These are phyloP conservation scores for Phataginus tricuspis DNA, from an alignment of 2,797 vertebrate species.

Conservation along the genomic window DNA sequence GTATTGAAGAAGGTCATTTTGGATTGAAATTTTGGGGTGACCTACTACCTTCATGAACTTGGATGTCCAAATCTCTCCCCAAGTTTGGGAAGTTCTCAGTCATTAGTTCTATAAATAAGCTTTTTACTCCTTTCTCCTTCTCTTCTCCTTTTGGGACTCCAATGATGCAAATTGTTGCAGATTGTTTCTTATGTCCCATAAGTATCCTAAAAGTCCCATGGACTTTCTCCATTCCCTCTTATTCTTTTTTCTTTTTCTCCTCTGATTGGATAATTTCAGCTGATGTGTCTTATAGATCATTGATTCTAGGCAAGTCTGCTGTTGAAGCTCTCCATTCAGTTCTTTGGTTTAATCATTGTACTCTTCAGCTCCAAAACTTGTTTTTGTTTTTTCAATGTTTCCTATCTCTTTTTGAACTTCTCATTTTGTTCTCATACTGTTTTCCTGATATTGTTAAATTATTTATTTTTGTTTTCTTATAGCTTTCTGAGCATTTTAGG, in stretches of 20 bases:
- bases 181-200: background rate
- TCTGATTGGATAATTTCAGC: background rate
- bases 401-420: background rate
- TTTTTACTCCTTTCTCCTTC: background rate
- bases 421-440: background rate
- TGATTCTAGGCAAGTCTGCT: background rate
- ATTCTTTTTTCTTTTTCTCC: background rate
- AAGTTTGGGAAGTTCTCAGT: background rate
- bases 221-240: background rate
- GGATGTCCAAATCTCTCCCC: background rate
- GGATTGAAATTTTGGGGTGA: background rate
- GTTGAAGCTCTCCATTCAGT: background rate
- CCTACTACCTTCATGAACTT: background rate
- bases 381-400: background rate
- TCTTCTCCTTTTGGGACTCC: background rate
- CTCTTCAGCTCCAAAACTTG: background rate
- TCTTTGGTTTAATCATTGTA: background rate
- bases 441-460: background rate
- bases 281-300: background rate
- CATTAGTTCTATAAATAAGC: background rate
- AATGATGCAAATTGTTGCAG: background rate
- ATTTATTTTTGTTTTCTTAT: background rate
- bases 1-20: background rate
- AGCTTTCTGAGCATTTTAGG: background rate
- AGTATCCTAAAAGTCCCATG: background rate